Conservation (phyloP, 2,797 vertebrate genomes). For the Taeniopygia guttata region DNA sequence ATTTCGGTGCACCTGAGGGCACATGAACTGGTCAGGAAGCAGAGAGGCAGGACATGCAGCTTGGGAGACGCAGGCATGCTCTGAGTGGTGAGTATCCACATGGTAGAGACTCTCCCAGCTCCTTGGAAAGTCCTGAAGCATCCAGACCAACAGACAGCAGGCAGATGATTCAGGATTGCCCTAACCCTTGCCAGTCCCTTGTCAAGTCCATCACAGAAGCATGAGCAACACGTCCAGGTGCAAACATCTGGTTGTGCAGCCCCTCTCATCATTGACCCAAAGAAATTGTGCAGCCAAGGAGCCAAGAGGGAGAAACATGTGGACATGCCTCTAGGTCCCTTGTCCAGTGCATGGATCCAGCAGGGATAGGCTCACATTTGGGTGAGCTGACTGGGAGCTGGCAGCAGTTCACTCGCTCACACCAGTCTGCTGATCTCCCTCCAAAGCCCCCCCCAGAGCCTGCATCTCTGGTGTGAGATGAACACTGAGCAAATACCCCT, state of each 20-base stretch:
- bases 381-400: not conserved
- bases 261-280: not conserved
- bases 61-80: rapidly evolving
- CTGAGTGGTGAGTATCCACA: rapidly evolving
- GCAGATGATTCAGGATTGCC: not conserved
- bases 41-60: not conserved
- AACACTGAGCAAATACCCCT: conserved; percentile 9
- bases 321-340: not conserved
- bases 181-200: not conserved
- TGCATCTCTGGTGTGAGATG: not conserved
- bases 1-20: not conserved
- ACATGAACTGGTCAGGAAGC: not conserved
- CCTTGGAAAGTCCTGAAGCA: not conserved
- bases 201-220: not conserved
- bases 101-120: not conserved
- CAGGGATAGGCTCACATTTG: not conserved
- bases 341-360: not conserved
- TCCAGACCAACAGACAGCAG: not conserved
- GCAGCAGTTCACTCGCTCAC: not conserved
- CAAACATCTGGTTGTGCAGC: not conserved
- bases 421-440: not conserved
- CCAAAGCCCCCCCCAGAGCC: not conserved
- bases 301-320: not conserved
- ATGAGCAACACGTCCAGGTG: rapidly evolving
- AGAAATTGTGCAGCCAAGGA: not conserved